Base-by-base conservation (phyloP, 2,113 vertebrate species). In the Engystomops pustulosus region DNA sequence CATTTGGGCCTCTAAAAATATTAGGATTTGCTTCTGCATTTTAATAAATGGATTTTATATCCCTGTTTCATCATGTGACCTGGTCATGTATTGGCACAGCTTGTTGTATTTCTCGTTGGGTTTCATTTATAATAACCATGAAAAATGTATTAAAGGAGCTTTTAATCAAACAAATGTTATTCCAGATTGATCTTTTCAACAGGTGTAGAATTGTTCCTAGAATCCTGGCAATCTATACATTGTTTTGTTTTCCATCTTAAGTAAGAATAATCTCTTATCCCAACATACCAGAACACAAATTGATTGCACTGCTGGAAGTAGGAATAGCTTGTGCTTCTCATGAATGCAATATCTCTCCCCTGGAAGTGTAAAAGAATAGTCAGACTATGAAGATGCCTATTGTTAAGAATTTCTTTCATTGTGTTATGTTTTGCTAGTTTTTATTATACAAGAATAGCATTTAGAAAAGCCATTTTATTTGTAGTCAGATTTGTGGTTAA, bases 261-360 rank as follows among this genome's bases (percentile, higher is more conserved):
- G 45, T 74, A 47, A 47, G 70, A 80, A 80, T 69, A 80, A 69
- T 80, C 45, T 47, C 44, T 20, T 62, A 80, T 68, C 79, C 36
- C 38, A 65, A 27, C 23, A 8, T 62, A 60, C 20, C 45, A 67
- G n/a, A 67, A 27, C 58, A 79, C 41, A 80, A 67, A 74, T 65
- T 45, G 32, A 80, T 79, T 62, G 36, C 55, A 45, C 25, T 80
- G 60, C 44, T 67, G 38, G 38, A 27, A 32, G 25, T 9, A 30
- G 60, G 17, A 80, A 25, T 47, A 74, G 45, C 44, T 47, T 18
- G 15, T 71, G n/a, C 47, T 72, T 41, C 23, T 47, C 69, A 27
- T 72, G n/a, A 74, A 74, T 47, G 27, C 41, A 23, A 27, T n/a
- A 44, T 45, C 30, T 67, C 32, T 65, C 27, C 60, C 27, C 6